Conservation (phyloP, 2,113 vertebrate genomes). For the Hippocampus barbouri region DNA sequence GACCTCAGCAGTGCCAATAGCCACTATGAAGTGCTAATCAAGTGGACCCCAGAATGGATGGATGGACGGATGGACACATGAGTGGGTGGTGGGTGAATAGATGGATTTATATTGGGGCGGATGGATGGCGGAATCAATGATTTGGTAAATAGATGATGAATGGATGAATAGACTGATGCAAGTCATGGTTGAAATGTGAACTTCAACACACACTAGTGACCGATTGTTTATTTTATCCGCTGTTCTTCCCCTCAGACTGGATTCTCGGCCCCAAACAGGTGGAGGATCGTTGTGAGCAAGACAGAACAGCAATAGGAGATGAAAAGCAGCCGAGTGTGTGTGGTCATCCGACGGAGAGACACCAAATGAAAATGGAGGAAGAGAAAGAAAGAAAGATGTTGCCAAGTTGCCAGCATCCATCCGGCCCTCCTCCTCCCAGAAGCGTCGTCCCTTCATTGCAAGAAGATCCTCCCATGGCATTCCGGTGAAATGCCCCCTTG, state of each 20-base stretch:
- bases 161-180: not conserved
- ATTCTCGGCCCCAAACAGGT: constrained; percentile 59
- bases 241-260: constrained; percentile 52
- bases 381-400: constrained; percentile 30
- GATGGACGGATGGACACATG: too few relatives aligned
- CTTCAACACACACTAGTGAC: not conserved
- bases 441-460: constrained; percentile 18
- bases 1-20: too few relatives aligned
- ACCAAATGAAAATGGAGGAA: constrained; percentile 25
- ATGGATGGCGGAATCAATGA: too few relatives aligned
- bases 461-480: constrained; percentile 43
- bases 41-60: too few relatives aligned
- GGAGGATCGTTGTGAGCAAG: constrained; percentile 49
- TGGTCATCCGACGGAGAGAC: constrained; percentile 15
- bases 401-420: constrained; percentile 32
- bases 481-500: constrained; percentile 41
- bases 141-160: too few relatives aligned
- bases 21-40: not conserved
- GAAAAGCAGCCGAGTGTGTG: constrained; percentile 19
- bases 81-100: too few relatives aligned
- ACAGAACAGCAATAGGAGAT: constrained; percentile 19
- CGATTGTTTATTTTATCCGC: too few relatives aligned
- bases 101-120: too few relatives aligned
- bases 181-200: not conserved
- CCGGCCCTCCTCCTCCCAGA: constrained; percentile 14